Base-by-base conservation (phyloP, 2,888 invertebrate genomes). In the Nebria salina region DNA sequence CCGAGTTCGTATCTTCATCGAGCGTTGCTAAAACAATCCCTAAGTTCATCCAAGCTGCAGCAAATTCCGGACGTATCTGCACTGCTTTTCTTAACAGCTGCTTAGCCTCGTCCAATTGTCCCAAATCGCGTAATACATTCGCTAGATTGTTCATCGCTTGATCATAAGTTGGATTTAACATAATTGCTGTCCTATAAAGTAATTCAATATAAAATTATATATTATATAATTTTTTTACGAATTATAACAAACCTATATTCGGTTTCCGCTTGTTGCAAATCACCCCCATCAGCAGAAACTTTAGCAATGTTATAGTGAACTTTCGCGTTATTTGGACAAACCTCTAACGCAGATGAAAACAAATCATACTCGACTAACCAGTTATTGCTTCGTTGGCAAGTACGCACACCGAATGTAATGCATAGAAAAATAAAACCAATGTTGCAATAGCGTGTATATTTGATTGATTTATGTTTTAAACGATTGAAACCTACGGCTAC, bases 11-110 rank as follows among this genome's bases (percentile, higher is more conserved):
- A 83, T 92, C 92, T 82, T 94, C 92, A 84, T 93, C 92, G 75
- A 94, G 90, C 65, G 93, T 92, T 0, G 97, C 94, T 83, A 97
- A 91, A 43, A 98, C 96, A 84, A 98, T 98, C 15, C 98, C 98
- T 77, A 98, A 91, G 89, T 99, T 99, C 98, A 98, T 98, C 98
- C 98, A 99, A 0, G 98, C 98, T 0, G 97, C 95, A 1, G 98
- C 95, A 90, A 98, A 98, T 87, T 96, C 95, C 54, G 94, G 91
- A 85, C 95, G 94, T 82, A 94, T 90, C 83, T 90, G 87, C 13
- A 98, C 90, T 72, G 98, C 97, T 85, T 90, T 91, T 84, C 91
- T 90, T 15, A 98, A 90, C 83, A 96, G 92, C 75, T 88, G 86
- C 88, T 95, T 94, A 0, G 97, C 96, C 87, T 95, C 93, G n/a